These are phyloP conservation scores for Montipora sp. DNA, from an alignment of 64 coral and sea anemone genomes.

Conservation along the genomic window DNA sequence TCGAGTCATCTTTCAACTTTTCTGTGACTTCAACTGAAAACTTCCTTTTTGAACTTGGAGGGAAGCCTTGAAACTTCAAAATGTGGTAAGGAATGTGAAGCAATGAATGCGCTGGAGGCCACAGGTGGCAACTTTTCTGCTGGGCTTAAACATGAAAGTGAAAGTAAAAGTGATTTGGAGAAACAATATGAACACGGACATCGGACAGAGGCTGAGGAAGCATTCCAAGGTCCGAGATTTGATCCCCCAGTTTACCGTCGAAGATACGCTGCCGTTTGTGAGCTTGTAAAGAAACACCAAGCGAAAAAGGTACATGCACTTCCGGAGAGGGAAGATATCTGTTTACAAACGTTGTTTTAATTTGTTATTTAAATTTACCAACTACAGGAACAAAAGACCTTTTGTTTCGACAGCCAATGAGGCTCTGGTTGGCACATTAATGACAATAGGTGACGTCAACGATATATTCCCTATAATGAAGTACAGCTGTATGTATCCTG, in stretches of 20 bases:
- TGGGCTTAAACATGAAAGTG: background rate
- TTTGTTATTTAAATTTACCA: too few relatives aligned
- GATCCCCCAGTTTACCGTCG: slow-evolving; percentile 95
- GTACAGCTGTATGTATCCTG: too few relatives aligned
- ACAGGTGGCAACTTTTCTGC: background rate
- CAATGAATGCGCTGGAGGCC: background rate
- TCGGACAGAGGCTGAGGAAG: slow-evolving; percentile 35
- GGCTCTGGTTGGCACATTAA: too few relatives aligned
- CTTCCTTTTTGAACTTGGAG: background rate
- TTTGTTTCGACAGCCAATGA: too few relatives aligned
- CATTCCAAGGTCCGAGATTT: slow-evolving; percentile 67
- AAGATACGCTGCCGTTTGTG: slow-evolving; percentile 83
- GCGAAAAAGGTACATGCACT: slow-evolving; percentile 71
- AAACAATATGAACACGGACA: background rate
- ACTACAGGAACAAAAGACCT: too few relatives aligned
- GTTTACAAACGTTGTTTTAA: too few relatives aligned
- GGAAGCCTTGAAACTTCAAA: too few relatives aligned
- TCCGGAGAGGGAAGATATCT: too few relatives aligned
- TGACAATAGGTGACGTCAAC: too few relatives aligned
- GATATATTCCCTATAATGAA: too few relatives aligned
- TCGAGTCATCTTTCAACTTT: too few relatives aligned
- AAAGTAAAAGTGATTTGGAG: background rate
- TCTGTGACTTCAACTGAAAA: background rate
- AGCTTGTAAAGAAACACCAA: slow-evolving; percentile 82
- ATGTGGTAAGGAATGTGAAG: background rate